A percentile compares a stretch with the other conserved stretches of the same genome.
Conservation (phyloP, 2,113 vertebrate species). For the Oreochromis aureus region DNA sequence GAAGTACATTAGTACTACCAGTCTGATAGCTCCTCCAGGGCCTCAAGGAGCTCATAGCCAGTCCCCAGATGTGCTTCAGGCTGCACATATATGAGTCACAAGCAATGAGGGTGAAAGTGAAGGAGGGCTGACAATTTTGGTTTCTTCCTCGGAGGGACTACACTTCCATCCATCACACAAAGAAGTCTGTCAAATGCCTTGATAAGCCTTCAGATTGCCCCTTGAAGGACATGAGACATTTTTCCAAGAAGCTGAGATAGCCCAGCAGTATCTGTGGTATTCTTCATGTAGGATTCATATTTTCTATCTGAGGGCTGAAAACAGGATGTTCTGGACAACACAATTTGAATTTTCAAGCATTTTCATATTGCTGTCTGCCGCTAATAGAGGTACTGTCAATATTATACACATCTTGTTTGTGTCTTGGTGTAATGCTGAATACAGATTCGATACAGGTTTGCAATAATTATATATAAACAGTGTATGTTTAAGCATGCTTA, state of each 20-base stretch:
- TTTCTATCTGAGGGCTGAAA: background rate
- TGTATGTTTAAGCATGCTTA: background rate
- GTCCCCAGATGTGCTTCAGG: constrained; percentile 13
- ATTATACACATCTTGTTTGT: background rate
- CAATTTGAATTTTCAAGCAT: background rate
- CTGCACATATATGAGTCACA: background rate
- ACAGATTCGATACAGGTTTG: background rate
- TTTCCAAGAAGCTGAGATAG: background rate
- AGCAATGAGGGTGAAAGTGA: background rate
- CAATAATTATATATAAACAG: background rate
- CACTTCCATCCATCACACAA: constrained; percentile 14
- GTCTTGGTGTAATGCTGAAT: background rate
- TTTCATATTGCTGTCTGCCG: background rate
- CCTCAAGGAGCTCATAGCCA: constrained; percentile 21
- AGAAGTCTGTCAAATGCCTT: background rate
- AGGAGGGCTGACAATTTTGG: background rate
- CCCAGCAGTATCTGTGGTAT: background rate
- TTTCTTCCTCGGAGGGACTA: background rate
- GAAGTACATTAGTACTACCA: background rate
- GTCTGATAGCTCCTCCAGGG: constrained; percentile 15
- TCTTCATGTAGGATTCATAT: background rate
- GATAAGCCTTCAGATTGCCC: background rate
- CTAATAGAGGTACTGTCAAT: background rate
- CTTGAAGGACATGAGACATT: background rate
- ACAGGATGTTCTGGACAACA: background rate